Conservation (phyloP, 2,797 vertebrate genomes). For the Lophotriccus pileatus region DNA sequence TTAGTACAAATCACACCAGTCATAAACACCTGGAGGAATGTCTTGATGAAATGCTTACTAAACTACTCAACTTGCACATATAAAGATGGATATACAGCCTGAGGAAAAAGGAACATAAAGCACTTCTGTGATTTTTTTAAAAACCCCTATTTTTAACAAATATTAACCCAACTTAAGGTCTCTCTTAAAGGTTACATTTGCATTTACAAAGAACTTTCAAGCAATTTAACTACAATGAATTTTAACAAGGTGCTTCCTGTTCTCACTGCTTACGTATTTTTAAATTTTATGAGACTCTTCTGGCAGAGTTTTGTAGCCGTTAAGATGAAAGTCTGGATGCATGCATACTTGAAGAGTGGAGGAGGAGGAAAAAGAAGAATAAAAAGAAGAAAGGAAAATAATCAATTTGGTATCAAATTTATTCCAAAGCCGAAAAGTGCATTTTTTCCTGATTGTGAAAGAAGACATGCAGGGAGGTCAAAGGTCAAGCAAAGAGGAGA, state of each 20-base stretch:
- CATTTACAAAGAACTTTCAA: slow-evolving; percentile 71
- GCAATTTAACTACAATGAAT: slow-evolving; percentile 69
- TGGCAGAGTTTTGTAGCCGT: slow-evolving; percentile 74
- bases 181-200: slow-evolving; percentile 73
- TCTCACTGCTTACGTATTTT: slow-evolving; percentile 54
- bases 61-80: slow-evolving; percentile 31
- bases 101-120: slow-evolving; percentile 58
- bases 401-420: slow-evolving; percentile 95
- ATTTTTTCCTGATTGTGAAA: slow-evolving; percentile 89
- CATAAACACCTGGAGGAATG: slow-evolving; percentile 13
- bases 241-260: slow-evolving; percentile 70
- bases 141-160: slow-evolving; percentile 70
- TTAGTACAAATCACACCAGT: background rate
- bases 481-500: slow-evolving; percentile 97
- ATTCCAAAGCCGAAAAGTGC: slow-evolving; percentile 85
- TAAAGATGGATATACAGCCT: slow-evolving; percentile 38
- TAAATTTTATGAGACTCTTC: slow-evolving; percentile 73
- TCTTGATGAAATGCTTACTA: slow-evolving; percentile 36
- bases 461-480: slow-evolving; percentile 96
- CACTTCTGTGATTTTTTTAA: background rate
- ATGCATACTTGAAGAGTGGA: slow-evolving; percentile 60
- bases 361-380: slow-evolving; percentile 51
- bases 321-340: slow-evolving; percentile 70
- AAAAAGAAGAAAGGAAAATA: slow-evolving; percentile 82
- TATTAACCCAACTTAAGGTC: slow-evolving; percentile 70